Evolutionary conservation across 2,113 vertebrate species (phyloP), one percentile per base, ranked within the genome.

Genomic region (Shinisaurus crocodilurus): DNA sequence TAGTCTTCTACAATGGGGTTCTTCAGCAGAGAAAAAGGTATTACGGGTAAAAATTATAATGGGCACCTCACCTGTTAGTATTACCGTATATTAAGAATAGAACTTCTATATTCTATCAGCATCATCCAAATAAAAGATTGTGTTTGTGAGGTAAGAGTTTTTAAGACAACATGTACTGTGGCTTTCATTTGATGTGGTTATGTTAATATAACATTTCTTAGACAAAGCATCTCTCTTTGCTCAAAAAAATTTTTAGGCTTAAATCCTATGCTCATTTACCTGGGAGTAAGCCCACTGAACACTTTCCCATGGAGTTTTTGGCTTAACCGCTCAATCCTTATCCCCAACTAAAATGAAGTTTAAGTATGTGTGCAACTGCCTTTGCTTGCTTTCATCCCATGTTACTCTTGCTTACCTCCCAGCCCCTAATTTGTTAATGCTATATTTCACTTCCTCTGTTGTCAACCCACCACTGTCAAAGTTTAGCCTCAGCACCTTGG

Each of bases 41-140:
- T 63, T 91, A 7, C 23, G 29, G 1, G 72, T 92, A 3, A 37
- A 90, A 82, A 5, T 45, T 5, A 77, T 37, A 92, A 89, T 7
- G 5, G 6, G 10, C 0, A 1, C 27, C 40, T 45, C 13, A 32
- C 23, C 40, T 48, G 27, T n/a, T 88, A 0, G 37, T 13, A 65
- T 0, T n/a, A n/a, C n/a, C n/a, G n/a, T 0, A 1, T 0, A 89
- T 75, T 57, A 86, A 74, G 1, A 54, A 37, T 29, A 15, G 2
- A 72, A 16, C 85, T 16, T 0, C 16, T 70, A 25, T 57, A 90
- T 69, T 37, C 88, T 54, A 79, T 43, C 60, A 3, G 60, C 4
- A 1, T 76, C 54, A 80, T 27, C 20, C 54, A 34, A 6, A 86
- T 2, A 87, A 84, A 2, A 89, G 32, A 81, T 32, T 69, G 34